Evolutionary conservation across 2,113 vertebrate genomes (phyloP), one percentile per base, ranked within the genome.

Genomic region (Xiphophorus maculatus): DNA sequence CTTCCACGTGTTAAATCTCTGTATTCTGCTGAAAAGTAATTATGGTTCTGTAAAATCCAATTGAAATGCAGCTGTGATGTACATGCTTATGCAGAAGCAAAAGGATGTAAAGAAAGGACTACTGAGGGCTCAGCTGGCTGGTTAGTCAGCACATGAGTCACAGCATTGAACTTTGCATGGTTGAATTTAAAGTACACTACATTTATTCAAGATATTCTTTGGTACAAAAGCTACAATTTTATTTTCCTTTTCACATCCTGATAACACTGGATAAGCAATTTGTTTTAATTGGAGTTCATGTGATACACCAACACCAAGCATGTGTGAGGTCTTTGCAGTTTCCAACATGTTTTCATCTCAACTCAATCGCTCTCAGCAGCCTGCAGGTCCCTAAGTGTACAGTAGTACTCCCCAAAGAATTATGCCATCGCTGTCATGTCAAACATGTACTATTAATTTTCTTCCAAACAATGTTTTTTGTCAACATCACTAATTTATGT

Each of bases 51-150:
- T 83, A 68, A 79, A 67, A 89, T 85, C 54, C 54, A 60, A 51
- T 40, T 14, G 30, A 17, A 69, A 78, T 73, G 85, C 83, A 73
- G 69, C 74, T 66, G 69, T 67, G 63, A 66, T 71, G 61, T 72
- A 48, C 60, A 54, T 82, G 71, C 69, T 78, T 73, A 62, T 42
- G 71, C 42, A 54, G 63, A 64, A 22, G 77, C 82, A 76, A 44
- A 69, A 51, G 30, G 30, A 64, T 37, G 61, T n/a, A 28, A 17
- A 12, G 19, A 66, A 35, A 35, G 2, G 69, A 69, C 74, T 22
- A 28, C 69, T 77, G 78, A 60, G 86, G 75, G 78, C 79, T 88
- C 90, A 92, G 90, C 71, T 89, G 90, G 80, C 70, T 82, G 76
- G 73, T 62, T 66, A 82, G 82, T 84, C 33, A 30, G 28, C 86